Conservation (phyloP, 2,113 vertebrate genomes). For the Camelus bactrianus region DNA sequence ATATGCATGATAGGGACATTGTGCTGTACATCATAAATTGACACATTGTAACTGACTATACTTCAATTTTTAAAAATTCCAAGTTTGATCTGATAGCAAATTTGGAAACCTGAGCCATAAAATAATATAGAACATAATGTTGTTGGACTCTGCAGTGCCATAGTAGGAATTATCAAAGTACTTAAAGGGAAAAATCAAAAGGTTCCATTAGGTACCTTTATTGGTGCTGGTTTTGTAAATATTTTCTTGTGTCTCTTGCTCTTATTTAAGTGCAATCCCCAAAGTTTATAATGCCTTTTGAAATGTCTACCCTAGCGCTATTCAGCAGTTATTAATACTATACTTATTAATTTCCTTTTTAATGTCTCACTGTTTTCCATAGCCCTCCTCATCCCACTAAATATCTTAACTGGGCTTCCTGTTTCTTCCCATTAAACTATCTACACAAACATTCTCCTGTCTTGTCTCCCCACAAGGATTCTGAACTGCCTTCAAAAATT, state of each 20-base stretch:
- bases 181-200: background rate
- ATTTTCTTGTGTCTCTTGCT: constrained; percentile 30
- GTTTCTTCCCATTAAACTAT: constrained; percentile 30
- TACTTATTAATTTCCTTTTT: constrained; percentile 52
- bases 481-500: constrained; percentile 38
- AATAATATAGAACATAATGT: background rate
- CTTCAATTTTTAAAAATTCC: background rate
- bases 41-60: no score
- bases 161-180: background rate
- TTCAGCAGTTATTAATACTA: background rate
- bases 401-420: background rate
- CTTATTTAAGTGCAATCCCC: background rate
- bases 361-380: background rate
- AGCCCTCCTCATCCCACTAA: background rate
- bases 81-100: constrained; percentile 42
- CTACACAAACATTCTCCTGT: background rate
- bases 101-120: constrained; percentile 37
- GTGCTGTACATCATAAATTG: no score
- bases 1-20: no score
- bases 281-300: constrained; percentile 18
- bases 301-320: background rate
- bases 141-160: background rate
- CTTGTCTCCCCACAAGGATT: background rate
- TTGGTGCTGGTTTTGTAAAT: background rate
- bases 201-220: background rate